Base-by-base conservation (phyloP, 1,140 invertebrate species). In the Bombus consobrinus region DNA sequence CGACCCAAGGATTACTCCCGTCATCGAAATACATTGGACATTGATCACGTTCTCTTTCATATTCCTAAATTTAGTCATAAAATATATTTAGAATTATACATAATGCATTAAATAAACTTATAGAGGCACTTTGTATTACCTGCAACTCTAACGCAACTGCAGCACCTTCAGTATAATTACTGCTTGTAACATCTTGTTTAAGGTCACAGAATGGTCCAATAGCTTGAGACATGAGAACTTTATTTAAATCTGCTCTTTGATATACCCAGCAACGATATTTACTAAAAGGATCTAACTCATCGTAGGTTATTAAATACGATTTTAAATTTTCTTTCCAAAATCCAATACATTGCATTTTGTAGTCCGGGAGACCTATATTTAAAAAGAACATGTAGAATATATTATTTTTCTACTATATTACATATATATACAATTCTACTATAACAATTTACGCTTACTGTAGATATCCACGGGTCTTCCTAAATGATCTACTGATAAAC, bases 211-310 rank as follows among this genome's bases (percentile, higher is more conserved):
- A 98, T 2, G 99, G 97, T 39, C 98, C 98, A 53, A 99, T 96
- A 25, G 98, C 97, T 94, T 98, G 97, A 6, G 98, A 99, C 97
- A 99, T 98, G 3, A 98, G 95, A 34, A 99, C 96, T 85, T 97
- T 96, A 92, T 99, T 99, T 87, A 99, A 96, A 96, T 99, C 99
- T 41, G 98, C 97, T 91, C 99, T 96, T 93, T 99, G 98, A 95
- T 99, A 99, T 0, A 99, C 98, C 99, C 99, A 99, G 94, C 99
- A 99, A 90, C 98, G 96, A 94, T 99, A 99, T 94, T 97, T 98
- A 28, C 98, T 99, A 89, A 98, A 98, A 0, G 99, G 98, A 96
- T 99, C 99, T 87, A 99, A 96, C 93, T 99, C 98, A 94, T 99
- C 99, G 94, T 98, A 99, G 0, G 99, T 99, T 85, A 99, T 98